Evolutionary conservation across 2,797 vertebrate genomes (phyloP), one percentile per base, ranked within the genome.

Genomic region (Pangasius krempfi): DNA sequence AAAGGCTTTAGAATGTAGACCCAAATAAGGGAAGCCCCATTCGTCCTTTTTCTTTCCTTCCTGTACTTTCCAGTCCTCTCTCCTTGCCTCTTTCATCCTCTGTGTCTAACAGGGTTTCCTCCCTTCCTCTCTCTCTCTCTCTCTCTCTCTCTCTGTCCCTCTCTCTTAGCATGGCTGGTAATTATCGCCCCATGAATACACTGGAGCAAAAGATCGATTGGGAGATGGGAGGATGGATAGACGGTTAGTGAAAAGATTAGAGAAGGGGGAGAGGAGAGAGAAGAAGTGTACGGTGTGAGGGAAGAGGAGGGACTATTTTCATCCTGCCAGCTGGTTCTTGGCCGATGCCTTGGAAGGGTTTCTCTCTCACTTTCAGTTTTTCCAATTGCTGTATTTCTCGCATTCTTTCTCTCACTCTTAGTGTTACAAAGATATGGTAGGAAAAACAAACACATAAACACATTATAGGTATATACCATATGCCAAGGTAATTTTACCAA

Each of bases 151-250:
- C 66, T 87, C 80, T 87, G 44, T 33, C 22, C 40, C 22, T 44
- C 70, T 72, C 66, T 60, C 54, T 52, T 79, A 64, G 47, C 88
- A 62, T 50, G 37, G 58, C 92, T 92, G 93, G 90, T 92, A 95
- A 96, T 96, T 96, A 96, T 92, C 92, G 92, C 54, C 60, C 94
- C 90, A 95, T 94, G 93, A 96, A 94, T 94, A 95, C 93, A 94
- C 52, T 50, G 89, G 88, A 94, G 91, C 89, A 90, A 88, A 91
- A 91, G 91, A 91, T 89, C 86, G 79, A 89, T 87, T 64, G 37
- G 86, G 86, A 85, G 82, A 84, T 87, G 80, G 82, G 44, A 73
- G 89, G 72, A 86, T 72, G 82, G 81, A 89, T 75, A 84, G 88
- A 88, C 58, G 37, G 25, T 86, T 54, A 44, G 66, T 82, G 64